Evolutionary conservation across 2,888 invertebrate species (phyloP), one percentile per base, ranked within the genome.

Genomic region (Cylindroiulus punctatus): DNA sequence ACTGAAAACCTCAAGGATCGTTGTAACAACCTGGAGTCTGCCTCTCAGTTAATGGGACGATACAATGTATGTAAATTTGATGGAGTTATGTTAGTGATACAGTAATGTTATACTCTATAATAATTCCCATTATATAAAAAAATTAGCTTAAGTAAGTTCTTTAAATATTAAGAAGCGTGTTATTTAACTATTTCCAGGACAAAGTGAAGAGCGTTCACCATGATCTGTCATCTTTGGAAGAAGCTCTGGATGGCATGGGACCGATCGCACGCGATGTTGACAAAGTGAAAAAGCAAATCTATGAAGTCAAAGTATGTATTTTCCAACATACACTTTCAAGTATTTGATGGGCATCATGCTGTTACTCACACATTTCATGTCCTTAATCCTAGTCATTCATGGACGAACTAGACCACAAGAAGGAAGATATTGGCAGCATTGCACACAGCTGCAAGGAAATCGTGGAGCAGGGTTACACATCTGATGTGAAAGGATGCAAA

Each of bases 231-330:
- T 94, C 94, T 86, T 91, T 98, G 86, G 98, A 98, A 90, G 94
- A 94, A 86, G 96, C 97, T 88, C 91, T 98, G 57, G 96, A 97
- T 89, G 92, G 93, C 52, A 95, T 98, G 93, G 95, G 95, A 89
- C 95, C 98, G 0, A 95, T 97, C 0, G 97, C 95, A 0, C 93
- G 98, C 26, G 98, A 98, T 90, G 93, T 97, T 82, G 96, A 96
- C 90, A 94, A 94, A 0, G 95, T 98, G 0, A 93, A 94, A 40
- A 93, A 92, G 8, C 98, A 98, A 91, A 93, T 97, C 81, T 95
- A 97, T 86, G 96, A 98, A 89, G 93, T 96, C 3, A 89, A 90
- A 89, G 91, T 91, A 32, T 17, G 85, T 32, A 76, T n/a, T 22
- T 42, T 57, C 10, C 4, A n/a, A 36, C 36, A 36, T 2, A 36